These are phyloP conservation scores for Alligator mississippiensis DNA, from an alignment of 2,113 vertebrate species.

Conservation along the genomic window DNA sequence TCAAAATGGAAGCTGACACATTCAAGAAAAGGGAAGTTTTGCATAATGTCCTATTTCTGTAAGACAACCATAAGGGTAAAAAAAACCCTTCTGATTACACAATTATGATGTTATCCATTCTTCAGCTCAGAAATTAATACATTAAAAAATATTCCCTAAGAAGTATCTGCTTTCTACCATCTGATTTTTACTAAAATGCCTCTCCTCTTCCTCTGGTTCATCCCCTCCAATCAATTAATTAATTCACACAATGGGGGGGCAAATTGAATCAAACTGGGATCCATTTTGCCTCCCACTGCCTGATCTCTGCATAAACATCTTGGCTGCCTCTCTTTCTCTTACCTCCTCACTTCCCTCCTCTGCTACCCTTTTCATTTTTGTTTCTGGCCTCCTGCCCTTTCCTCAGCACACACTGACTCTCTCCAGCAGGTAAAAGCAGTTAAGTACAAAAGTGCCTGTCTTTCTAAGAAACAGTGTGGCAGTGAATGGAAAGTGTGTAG, in stretches of 20 bases:
- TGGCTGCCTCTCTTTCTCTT: neutral
- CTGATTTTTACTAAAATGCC: neutral
- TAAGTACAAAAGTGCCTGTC: neutral
- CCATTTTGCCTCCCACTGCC: neutral
- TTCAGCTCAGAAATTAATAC: neutral
- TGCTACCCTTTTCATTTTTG: neutral
- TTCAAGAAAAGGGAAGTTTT: neutral
- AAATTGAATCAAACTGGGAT: neutral
- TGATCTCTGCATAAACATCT: neutral
- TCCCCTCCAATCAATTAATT: neutral
- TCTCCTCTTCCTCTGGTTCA: neutral
- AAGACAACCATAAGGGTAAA: neutral
- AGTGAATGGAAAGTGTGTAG: neutral
- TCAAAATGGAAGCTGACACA: neutral
- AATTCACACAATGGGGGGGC: neutral
- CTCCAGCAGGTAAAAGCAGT: neutral
- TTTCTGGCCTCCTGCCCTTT: neutral
- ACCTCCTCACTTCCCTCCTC: neutral
- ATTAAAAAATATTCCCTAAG: neutral
- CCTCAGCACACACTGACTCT: neutral
- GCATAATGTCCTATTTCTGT: neutral
- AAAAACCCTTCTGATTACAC: neutral
- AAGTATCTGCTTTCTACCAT: neutral
- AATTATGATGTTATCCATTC: neutral
- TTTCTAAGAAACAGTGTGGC: slow-evolving; percentile 1